phyloP scores from a whole-genome alignment of 2,113 vertebrate genomes.

The Cepphus grylle region DNA sequence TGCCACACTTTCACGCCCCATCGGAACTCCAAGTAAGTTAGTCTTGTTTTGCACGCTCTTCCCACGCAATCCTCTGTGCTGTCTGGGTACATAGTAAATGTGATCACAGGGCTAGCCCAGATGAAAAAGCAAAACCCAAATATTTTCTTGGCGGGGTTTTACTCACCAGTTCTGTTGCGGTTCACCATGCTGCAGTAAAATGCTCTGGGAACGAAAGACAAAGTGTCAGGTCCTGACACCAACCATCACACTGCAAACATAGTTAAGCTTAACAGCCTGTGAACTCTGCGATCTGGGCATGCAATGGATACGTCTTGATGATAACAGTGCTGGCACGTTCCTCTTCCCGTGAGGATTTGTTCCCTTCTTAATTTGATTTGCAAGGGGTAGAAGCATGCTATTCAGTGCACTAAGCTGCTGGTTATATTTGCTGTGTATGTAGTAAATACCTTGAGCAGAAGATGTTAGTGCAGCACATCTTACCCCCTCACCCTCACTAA shows the following conservation, averaged over 20 bases:
- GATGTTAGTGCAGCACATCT: neutral
- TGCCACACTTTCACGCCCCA: neutral
- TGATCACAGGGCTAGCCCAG: neutral
- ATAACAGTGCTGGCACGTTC: neutral
- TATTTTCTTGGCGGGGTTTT: neutral
- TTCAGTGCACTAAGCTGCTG: neutral
- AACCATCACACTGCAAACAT: neutral
- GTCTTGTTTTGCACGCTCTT: neutral
- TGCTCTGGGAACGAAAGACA: neutral
- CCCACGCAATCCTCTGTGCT: neutral
- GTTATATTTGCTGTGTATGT: neutral
- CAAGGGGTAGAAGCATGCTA: neutral
- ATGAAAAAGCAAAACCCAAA: neutral
- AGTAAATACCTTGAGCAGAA: neutral
- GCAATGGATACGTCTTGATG: neutral
- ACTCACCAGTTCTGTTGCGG: neutral
- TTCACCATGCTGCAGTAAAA: neutral
- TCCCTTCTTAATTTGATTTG: neutral
- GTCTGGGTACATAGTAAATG: accelerated
- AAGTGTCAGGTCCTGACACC: neutral
- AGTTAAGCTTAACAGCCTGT: neutral
- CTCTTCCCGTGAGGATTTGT: neutral
- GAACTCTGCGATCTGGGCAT: neutral
- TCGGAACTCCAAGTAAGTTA: neutral
- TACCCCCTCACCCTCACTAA: neutral